Evolutionary conservation across 2,113 vertebrate genomes (phyloP).

Genomic region (Paratilapia polleni): DNA sequence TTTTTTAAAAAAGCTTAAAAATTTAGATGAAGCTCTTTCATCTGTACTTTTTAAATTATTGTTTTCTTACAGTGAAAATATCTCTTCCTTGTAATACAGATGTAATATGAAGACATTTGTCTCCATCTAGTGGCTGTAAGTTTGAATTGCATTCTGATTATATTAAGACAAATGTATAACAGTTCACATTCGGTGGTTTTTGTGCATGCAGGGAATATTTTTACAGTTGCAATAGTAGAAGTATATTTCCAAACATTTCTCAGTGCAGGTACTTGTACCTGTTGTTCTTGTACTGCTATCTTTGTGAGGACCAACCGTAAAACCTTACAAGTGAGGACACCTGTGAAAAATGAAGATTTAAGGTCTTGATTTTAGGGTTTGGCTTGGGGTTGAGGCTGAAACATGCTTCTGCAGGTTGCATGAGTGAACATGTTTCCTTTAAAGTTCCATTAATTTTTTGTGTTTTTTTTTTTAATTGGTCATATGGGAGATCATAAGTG

Average conservation of each 20-base stretch:
- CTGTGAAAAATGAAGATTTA: background rate
- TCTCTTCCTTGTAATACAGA: background rate
- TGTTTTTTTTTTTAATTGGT: background rate
- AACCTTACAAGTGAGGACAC: too few species aligned
- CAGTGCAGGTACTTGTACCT: background rate
- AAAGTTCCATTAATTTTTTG: background rate
- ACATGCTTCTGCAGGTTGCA: background rate
- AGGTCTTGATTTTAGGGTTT: background rate
- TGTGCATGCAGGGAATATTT: too few species aligned
- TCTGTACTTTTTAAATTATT: background rate
- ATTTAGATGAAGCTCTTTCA: too few species aligned
- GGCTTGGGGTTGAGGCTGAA: background rate
- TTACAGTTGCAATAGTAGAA: background rate
- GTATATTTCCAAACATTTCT: background rate
- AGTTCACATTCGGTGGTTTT: background rate
- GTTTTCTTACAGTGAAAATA: background rate
- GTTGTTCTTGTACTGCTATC: background rate
- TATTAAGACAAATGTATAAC: background rate
- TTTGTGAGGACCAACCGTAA: too few species aligned
- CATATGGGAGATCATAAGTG: background rate
- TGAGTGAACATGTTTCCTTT: background rate
- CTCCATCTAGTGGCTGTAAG: conserved; percentile 18
- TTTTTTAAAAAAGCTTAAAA: background rate
- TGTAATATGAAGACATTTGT: background rate
- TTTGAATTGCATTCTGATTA: background rate